phyloP scores from a whole-genome alignment of 2,113 vertebrate species.

The Oreotragus oreotragus region DNA sequence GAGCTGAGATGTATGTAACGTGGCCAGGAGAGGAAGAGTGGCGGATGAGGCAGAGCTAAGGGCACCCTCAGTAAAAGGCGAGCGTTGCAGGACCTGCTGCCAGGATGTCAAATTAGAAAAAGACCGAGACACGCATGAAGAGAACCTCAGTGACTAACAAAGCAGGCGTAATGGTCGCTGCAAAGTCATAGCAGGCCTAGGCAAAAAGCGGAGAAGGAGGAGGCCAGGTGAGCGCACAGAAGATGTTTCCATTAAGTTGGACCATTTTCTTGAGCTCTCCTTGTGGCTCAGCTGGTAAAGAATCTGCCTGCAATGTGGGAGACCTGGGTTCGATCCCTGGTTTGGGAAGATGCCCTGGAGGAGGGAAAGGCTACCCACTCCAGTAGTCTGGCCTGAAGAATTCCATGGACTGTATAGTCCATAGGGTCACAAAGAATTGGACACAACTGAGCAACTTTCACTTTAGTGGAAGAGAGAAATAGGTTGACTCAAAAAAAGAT shows the following conservation, averaged over 20 bases:
- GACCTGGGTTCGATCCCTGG: not conserved
- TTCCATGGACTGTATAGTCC: not conserved
- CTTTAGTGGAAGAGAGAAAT: not conserved
- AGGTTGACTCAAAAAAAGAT: not conserved
- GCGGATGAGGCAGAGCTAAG: not conserved
- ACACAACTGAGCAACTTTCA: not conserved
- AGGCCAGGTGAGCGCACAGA: not conserved
- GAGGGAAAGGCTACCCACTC: not conserved
- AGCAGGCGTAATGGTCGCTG: not conserved
- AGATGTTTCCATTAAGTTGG: not conserved
- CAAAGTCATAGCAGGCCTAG: not conserved
- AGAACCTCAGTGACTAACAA: not conserved
- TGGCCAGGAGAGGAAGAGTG: not conserved
- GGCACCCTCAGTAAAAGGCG: not conserved
- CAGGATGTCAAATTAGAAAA: not conserved
- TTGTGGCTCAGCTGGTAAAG: not conserved
- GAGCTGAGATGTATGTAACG: accelerated
- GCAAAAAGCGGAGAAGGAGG: not conserved
- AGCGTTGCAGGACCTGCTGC: not conserved
- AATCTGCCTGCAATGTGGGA: not conserved
- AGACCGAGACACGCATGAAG: not conserved
- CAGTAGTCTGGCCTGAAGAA: not conserved
- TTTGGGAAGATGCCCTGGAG: not conserved
- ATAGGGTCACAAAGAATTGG: not conserved
- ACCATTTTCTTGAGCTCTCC: not conserved